Evolutionary conservation across 2,888 invertebrate genomes (phyloP), one percentile per base, ranked within the genome.

Genomic region (Cheilosia scutellata): DNA sequence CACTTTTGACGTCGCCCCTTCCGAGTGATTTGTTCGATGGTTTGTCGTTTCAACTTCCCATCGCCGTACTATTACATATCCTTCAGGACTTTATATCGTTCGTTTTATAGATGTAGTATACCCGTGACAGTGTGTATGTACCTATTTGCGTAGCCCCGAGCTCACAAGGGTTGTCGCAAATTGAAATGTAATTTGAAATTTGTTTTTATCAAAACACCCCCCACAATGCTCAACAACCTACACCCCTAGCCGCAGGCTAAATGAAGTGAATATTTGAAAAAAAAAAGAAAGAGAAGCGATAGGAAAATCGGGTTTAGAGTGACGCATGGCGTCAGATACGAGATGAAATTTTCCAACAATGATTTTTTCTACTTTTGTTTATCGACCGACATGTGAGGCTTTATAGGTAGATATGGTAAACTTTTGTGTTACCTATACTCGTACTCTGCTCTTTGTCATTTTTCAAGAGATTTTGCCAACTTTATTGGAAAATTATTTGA

Each of bases 151-250:
- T 71, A 78, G 80, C 86, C 86, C 47, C 49, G 16, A 71, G 87
- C 70, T 51, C 78, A 72, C 76, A 77, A 87, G 87, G 87, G 88
- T 80, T 77, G 78, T 77, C 75, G 68, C 87, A 88, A 88, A 88
- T 88, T 88, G 88, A 88, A 88, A 88, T 86, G 87, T 88, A 88
- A 88, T 88, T 88, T 88, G 80, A 87, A 88, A 88, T 87, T 88
- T 88, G 88, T 87, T 88, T 88, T 87, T 88, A 88, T 88, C 88
- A 88, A 88, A 88, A 88, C 87, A 88, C 83, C 87, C 88, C 83
- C 72, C 76, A 66, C 74, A 72, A 63, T 82, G 82, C 25, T 62
- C 65, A 78, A 74, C 66, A 75, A 82, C 80, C 74, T 60, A 82
- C 79, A 79, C 58, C 72, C 72, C 57, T 78, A 66, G 71, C 87